Evolutionary conservation across 1,140 invertebrate genomes (phyloP).

Genomic region (Drosophila funebris): DNA sequence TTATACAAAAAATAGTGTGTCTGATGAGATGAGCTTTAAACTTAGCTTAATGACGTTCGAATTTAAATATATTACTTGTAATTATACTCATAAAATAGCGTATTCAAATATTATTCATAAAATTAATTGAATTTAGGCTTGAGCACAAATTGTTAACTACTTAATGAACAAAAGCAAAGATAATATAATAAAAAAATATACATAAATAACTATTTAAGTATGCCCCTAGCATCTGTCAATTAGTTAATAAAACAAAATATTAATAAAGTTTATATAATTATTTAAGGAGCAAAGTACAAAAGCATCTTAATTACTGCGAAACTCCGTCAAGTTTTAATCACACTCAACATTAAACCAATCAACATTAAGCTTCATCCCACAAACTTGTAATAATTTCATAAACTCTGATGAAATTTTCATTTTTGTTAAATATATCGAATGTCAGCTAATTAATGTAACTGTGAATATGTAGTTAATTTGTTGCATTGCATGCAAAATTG

Average conservation of each 20-base stretch:
- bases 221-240: background rate
- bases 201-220: background rate
- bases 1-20: background rate
- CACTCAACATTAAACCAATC: background rate
- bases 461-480: conserved; percentile 1
- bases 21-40: background rate
- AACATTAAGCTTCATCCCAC: background rate
- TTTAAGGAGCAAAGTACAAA: too few relatives aligned
- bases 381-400: background rate
- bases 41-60: background rate
- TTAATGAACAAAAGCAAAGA: background rate
- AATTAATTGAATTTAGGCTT: background rate
- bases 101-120: background rate
- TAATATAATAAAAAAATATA: background rate
- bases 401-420: background rate
- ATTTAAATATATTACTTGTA: background rate
- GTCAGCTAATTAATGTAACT: background rate
- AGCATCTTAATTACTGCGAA: too few relatives aligned
- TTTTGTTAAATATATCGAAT: background rate
- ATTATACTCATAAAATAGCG: background rate
- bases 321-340: too few relatives aligned
- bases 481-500: conserved; percentile 26
- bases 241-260: too few relatives aligned
- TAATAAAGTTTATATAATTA: too few relatives aligned
- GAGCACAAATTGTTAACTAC: background rate